Percentiles rank a stretch among this genome's conserved stretches.
Conservation (phyloP, 2,888 invertebrate species). For the Salpingus planirostris region DNA sequence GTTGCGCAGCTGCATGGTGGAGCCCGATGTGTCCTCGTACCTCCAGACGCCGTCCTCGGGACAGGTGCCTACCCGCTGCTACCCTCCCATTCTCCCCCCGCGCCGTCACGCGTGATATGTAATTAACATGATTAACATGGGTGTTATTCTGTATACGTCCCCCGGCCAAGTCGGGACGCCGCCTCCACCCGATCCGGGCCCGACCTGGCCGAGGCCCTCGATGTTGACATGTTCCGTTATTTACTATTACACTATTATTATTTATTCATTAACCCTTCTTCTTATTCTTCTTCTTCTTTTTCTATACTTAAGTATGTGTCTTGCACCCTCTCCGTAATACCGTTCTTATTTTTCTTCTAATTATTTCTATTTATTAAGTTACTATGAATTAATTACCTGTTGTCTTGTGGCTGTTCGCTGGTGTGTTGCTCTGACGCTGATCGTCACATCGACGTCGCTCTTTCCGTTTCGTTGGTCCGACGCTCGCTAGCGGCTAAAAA, state of each 20-base stretch:
- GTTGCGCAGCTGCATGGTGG: slow-evolving; percentile 91
- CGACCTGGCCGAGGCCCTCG: slow-evolving; percentile 30
- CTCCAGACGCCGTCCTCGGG: slow-evolving; percentile 91
- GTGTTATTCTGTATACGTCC: slow-evolving; percentile 36
- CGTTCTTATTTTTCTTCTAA: slow-evolving; percentile 20
- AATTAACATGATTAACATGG: slow-evolving; percentile 46
- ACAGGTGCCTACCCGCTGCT: slow-evolving; percentile 68
- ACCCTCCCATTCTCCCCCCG: slow-evolving; percentile 44
- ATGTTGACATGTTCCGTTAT: slow-evolving; percentile 34
- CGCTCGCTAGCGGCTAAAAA: slow-evolving; percentile 39
- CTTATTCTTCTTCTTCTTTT: slow-evolving; percentile 15
- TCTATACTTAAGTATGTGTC: slow-evolving; percentile 2
- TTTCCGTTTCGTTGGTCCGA: slow-evolving; percentile 33
- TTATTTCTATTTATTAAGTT: slow-evolving; percentile 3
- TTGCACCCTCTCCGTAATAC: too few species aligned
- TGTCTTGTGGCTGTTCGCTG: slow-evolving; percentile 30
- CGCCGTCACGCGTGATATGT: slow-evolving; percentile 43
- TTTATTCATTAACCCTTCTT: slow-evolving; percentile 23
- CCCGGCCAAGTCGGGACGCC: slow-evolving; percentile 22
- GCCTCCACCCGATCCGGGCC: too few species aligned
- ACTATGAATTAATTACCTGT: slow-evolving; percentile 21
- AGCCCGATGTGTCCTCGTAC: slow-evolving; percentile 89
- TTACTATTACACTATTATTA: slow-evolving; percentile 19
- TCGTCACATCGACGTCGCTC: slow-evolving; percentile 25
- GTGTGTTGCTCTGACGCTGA: slow-evolving; percentile 26